Conservation (phyloP, 2,113 vertebrate species). For the Notechis scutatus region DNA sequence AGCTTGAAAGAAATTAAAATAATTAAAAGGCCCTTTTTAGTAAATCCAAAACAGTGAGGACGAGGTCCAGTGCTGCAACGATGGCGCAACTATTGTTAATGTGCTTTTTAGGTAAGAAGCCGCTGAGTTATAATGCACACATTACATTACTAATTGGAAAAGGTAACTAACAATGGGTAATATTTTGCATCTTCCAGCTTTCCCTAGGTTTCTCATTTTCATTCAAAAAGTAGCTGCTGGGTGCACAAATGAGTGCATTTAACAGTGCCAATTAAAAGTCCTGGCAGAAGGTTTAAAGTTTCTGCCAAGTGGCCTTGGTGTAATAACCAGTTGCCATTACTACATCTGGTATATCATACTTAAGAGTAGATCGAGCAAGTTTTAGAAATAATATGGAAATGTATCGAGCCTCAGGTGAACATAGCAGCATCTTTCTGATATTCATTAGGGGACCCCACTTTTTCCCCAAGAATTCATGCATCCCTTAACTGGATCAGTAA, state of each 20-base stretch:
- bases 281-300: background rate
- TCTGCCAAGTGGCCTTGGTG: background rate
- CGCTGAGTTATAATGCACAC: background rate
- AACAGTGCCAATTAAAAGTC: background rate
- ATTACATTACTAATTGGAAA: background rate
- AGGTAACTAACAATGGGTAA: background rate
- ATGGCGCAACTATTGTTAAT: background rate
- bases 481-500: background rate
- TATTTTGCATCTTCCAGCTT: background rate
- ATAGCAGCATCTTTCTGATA: background rate
- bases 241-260: background rate
- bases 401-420: background rate
- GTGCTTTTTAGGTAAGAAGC: background rate
- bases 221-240: background rate
- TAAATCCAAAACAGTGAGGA: background rate
- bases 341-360: background rate
- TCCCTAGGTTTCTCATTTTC: background rate
- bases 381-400: background rate
- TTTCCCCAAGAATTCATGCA: background rate
- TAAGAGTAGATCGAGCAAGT: background rate
- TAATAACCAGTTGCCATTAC: background rate
- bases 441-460: background rate
- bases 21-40: background rate
- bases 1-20: background rate
- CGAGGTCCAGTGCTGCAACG: background rate